These are phyloP conservation scores for Agrenia bidenticulata DNA, from an alignment of 2,888 invertebrate genomes.

Conservation along the genomic window DNA sequence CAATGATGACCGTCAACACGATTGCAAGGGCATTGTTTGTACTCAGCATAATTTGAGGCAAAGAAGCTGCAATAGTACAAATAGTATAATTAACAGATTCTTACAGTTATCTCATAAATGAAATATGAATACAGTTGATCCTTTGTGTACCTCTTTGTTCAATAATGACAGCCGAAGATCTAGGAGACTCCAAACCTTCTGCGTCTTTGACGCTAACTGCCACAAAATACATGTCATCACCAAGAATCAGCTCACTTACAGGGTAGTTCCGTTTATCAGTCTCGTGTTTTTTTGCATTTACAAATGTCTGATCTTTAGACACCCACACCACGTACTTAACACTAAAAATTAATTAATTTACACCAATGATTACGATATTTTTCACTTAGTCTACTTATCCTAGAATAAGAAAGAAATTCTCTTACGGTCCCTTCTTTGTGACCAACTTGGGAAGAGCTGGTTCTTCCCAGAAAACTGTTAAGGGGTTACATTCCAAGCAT, in stretches of 20 bases:
- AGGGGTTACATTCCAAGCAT: constrained; percentile 32
- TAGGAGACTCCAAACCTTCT: constrained; percentile 54
- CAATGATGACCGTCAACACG: constrained; percentile 62
- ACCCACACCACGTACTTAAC: constrained; percentile 52
- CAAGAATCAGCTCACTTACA: constrained; percentile 33
- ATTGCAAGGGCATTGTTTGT: constrained; percentile 57
- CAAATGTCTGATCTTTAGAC: constrained; percentile 39
- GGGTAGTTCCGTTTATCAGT: constrained; percentile 13
- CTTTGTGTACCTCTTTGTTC: constrained; percentile 44
- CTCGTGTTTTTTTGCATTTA: constrained; percentile 28
- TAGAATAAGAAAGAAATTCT: no score
- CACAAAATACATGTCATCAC: constrained; percentile 53
- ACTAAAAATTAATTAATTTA: no score
- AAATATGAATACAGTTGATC: neutral
- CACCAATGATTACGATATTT: no score
- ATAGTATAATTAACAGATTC: no score
- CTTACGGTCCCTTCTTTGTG: constrained; percentile 31
- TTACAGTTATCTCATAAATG: no score
- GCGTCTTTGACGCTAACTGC: constrained; percentile 54
- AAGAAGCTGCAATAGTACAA: constrained; percentile 21
- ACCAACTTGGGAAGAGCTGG: constrained; percentile 29
- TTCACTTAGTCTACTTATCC: no score
- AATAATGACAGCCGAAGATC: constrained; percentile 51
- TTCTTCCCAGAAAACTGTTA: constrained; percentile 39
- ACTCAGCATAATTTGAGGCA: constrained; percentile 44